Conservation (phyloP, 2,888 invertebrate species). For the Morinoia aosen region DNA sequence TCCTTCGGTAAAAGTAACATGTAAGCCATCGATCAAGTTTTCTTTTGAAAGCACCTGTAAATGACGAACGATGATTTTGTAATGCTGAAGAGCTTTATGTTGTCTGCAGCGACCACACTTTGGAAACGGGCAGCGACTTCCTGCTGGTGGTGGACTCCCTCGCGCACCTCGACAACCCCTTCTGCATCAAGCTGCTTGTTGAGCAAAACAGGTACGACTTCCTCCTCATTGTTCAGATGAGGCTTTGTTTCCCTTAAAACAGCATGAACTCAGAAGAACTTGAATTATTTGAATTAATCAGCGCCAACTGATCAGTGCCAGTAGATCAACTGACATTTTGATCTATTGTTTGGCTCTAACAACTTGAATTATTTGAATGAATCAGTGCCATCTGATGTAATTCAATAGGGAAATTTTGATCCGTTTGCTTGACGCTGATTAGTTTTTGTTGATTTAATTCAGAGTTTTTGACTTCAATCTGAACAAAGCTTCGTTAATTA, state of each 20-base stretch:
- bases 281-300: neutral
- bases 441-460: no score
- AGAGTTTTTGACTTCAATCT: no score
- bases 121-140: constrained; percentile 72
- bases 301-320: no score
- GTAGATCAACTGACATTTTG: no score
- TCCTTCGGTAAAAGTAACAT: no score
- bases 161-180: constrained; percentile 73
- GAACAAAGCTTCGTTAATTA: no score
- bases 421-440: neutral
- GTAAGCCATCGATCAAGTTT: no score
- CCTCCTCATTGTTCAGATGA: neutral
- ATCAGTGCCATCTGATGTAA: neutral
- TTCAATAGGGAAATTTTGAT: neutral
- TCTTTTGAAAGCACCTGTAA: no score
- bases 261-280: neutral
- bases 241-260: neutral
- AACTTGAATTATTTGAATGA: neutral
- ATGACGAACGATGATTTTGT: no score
- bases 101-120: constrained; percentile 72
- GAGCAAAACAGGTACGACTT: constrained; percentile 72
- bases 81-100: no score
- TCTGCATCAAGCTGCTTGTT: constrained; percentile 73
- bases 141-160: constrained; percentile 74
- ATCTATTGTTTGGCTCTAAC: no score